A percentile compares a stretch with the other conserved stretches of the same genome.
phyloP scores from a whole-genome alignment of 2,113 vertebrate species.

The Ellobius talpinus region DNA sequence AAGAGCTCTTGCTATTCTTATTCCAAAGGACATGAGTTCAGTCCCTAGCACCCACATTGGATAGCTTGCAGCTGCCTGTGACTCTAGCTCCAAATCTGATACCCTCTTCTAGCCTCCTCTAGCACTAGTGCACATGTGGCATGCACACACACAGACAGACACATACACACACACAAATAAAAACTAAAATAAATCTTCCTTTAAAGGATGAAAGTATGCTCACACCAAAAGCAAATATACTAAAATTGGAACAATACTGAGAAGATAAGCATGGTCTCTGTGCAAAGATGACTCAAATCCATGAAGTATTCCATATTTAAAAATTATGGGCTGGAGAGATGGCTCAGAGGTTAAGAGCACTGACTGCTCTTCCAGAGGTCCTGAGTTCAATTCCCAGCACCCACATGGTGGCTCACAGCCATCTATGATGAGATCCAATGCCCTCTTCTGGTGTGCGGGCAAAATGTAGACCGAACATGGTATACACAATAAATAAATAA shows the following conservation, averaged over 20 bases:
- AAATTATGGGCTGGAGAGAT: no score
- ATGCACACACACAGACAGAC: background rate
- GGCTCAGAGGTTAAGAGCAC: no score
- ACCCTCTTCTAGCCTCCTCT: background rate
- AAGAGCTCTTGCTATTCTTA: background rate
- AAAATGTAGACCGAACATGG: no score
- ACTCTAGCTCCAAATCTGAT: background rate
- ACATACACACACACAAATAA: background rate
- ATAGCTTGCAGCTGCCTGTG: background rate
- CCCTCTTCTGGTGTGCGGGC: no score
- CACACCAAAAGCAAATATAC: background rate
- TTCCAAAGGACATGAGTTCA: background rate
- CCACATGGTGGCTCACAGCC: no score
- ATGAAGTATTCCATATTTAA: background rate
- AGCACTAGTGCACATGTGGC: background rate
- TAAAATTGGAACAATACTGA: background rate
- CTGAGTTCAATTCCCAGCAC: no score
- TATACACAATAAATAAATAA: no score
- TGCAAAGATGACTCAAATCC: background rate
- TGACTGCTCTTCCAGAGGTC: no score
- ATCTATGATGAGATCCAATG: no score
- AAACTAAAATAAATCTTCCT: background rate
- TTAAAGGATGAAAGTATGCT: background rate
- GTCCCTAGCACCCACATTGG: no score
- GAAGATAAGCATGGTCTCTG: background rate